These are phyloP conservation scores for Ardeotis arabs DNA, from an alignment of 2,113 vertebrate species.

Conservation along the genomic window DNA sequence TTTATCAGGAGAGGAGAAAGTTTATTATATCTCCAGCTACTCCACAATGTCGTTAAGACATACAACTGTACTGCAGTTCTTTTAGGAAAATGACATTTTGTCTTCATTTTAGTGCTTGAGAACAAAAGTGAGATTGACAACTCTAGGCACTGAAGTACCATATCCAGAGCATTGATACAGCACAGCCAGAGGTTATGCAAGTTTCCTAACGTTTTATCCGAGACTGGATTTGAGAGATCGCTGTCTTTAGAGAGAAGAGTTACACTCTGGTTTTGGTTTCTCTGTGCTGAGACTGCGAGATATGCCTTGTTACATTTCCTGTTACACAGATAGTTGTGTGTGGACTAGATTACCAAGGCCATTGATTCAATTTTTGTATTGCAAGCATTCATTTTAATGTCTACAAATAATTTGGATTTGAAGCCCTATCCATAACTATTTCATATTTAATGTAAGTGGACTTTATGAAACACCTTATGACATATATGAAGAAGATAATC, in stretches of 20 bases:
- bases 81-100: not conserved
- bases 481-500: fast-evolving
- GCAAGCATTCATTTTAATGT: not conserved
- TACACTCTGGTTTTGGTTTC: not conserved
- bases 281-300: not conserved
- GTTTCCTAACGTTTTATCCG: not conserved
- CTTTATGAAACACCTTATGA: not conserved
- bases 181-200: not conserved
- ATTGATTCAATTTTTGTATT: not conserved
- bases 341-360: not conserved
- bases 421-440: not conserved
- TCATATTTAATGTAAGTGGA: not conserved
- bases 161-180: not conserved
- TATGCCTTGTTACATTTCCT: not conserved
- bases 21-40: not conserved
- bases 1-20: not conserved
- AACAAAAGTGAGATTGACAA: not conserved
- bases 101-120: not conserved
- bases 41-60: not conserved
- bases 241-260: not conserved
- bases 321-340: not conserved
- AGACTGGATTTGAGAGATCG: not conserved
- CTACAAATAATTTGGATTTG: not conserved
- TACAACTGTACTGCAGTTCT: not conserved
- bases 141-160: not conserved